Base-by-base conservation (phyloP, 2,113 vertebrate species). In the Callionymus lyra region DNA sequence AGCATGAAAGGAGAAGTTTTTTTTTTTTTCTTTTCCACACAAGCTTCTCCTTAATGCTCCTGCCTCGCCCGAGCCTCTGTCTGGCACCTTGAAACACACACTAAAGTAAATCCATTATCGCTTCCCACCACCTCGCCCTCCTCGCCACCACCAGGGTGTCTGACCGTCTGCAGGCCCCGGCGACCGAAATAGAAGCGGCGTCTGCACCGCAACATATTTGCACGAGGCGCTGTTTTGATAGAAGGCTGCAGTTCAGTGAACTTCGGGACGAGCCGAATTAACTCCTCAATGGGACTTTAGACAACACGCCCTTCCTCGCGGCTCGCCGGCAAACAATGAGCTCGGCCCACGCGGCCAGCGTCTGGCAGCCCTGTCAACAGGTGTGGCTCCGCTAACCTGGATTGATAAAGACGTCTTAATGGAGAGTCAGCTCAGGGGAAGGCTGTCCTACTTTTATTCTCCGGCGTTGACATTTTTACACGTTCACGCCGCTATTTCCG, bases 71-170 rank as follows among this genome's bases (percentile, higher is more conserved):
- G 44, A 48, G 35, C 52, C 16, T 44, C 44, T 60, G 76, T 78
- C 72, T 78, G 64, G 70, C 74, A 74, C 70, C 70, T 69, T 60
- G 46, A 60, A 68, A 66, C 46, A 58, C 60, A 66, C 63, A 53
- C 55, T 53, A 38, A 61, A 70, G 59, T 63, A 59, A 70, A 71
- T 60, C 59, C 69, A 76, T 76, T 70, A 76, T 63, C 49, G 14
- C 62, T 47, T 50, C 32, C 32, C 47, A n/a, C n/a, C n/a, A n/a
- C 53, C 64, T 42, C 43, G 47, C 48, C 56, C 46, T 50, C 16
- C 47, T 38, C 17, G 44, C 13, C 1, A 9, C 52, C 48, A 54
- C 39, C 31, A 59, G 47, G 49, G 49, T 67, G 76, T 68, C 58
- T 50, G 60, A 42, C 65, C 63, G 70, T 63, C 72, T 68, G 53